phyloP scores from a whole-genome alignment of 2,888 invertebrate genomes.

The Drosophila crucigera region DNA sequence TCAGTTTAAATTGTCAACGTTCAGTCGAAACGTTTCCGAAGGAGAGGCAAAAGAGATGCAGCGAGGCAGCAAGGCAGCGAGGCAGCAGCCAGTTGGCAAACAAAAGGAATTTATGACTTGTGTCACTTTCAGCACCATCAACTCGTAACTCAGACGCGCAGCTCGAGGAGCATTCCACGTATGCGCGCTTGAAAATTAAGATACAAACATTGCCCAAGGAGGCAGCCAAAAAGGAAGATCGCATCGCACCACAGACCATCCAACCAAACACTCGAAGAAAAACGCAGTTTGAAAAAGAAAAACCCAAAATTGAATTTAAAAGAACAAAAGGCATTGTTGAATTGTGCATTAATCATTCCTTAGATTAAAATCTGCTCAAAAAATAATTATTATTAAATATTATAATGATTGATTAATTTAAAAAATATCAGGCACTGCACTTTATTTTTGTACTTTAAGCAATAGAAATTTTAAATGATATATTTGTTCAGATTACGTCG shows the following conservation, averaged over 20 bases:
- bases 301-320: not conserved
- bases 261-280: constrained; percentile 4
- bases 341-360: not conserved
- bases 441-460: not conserved
- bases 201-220: constrained; percentile 78
- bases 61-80: not conserved
- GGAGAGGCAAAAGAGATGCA: not conserved
- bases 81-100: constrained; percentile 41
- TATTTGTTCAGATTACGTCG: not conserved
- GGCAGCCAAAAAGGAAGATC: constrained; percentile 59
- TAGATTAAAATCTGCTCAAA: not conserved
- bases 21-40: constrained; percentile 15
- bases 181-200: constrained; percentile 80
- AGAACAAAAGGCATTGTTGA: not conserved
- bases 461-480: not conserved
- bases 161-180: constrained; percentile 68
- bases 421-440: too few relatives aligned
- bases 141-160: constrained; percentile 78
- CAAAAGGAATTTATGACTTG: constrained; percentile 83
- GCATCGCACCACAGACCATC: constrained; percentile 49
- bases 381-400: too few relatives aligned
- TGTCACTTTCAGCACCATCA: constrained; percentile 82
- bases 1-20: constrained; percentile 72
- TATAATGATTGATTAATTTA: not conserved
- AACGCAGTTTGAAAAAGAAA: not conserved